Evolutionary conservation across 2,797 vertebrate genomes (phyloP), one percentile per base, ranked within the genome.

Genomic region (Meriones psammophilus): DNA sequence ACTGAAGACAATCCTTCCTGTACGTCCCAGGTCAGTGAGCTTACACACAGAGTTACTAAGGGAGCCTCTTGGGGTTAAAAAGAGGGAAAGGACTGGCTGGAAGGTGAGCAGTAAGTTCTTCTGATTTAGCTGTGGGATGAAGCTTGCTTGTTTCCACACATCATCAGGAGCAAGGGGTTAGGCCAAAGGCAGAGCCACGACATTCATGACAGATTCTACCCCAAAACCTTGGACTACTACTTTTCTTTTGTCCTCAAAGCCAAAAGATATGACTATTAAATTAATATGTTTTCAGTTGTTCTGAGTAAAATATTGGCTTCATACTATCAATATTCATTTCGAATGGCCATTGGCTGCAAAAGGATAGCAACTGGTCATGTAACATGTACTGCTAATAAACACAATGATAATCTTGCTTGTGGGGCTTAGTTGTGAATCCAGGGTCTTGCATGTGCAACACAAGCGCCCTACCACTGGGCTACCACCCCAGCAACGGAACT

Each of bases 341-440:
- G 56, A 91, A 94, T 85, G n/a, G 20, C 7, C n/a, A 86, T 22
- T 77, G 86, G 28, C 66, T 64, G 64, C 50, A 18, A 79, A 94
- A 91, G n/a, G 83, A 85, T 0, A 89, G 24, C 39, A 88, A 66
- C 33, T 80, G 80, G 17, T 76, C 74, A 83, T 84, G 42, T 17
- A 87, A 74, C n/a, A 17, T 20, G 8, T 4, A 86, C n/a, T 92
- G n/a, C 22, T 87, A 74, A 74, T 13, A 73, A 86, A 24, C n/a
- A 50, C 33, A 77, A 36, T 12, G 54, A 85, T 50, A 64, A 81
- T 62, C 76, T 68, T 80, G 46, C 18, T 89, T n/a, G 36, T 13
- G 26, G 28, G 22, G n/a, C 28, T 81, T 18, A 28, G 17, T 14
- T 50, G 42, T 46, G 36, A 71, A 42, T 46, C 20, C 1, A 69